Conservation (phyloP, 2,888 invertebrate genomes). For the Pterostichus madidus region DNA sequence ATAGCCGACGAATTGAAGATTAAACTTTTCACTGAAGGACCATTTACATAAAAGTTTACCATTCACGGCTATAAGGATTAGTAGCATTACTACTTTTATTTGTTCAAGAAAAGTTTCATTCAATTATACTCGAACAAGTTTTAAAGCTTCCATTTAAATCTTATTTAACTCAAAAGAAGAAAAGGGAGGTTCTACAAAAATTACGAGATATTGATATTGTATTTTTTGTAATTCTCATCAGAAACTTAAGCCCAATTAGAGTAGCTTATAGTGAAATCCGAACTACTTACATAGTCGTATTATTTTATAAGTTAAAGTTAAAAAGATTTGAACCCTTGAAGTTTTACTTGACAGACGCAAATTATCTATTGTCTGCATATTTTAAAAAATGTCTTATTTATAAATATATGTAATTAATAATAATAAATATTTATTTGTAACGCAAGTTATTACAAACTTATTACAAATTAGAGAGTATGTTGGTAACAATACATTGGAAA, state of each 20-base stretch:
- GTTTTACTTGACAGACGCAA: no score
- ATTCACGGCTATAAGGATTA: conserved; percentile 30
- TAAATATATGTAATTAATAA: no score
- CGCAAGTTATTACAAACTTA: no score
- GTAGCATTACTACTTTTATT: conserved; percentile 44
- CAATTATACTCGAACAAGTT: conserved; percentile 36
- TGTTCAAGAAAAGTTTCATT: conserved; percentile 5
- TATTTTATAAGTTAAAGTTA: conserved; percentile 7
- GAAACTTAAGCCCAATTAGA: no score
- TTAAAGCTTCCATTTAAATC: conserved; percentile 7
- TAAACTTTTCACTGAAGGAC: background rate
- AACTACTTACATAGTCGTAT: no score
- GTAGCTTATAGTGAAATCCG: no score
- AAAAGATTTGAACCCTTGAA: no score
- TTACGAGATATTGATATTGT: no score
- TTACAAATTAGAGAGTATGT: no score
- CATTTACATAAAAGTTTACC: conserved; percentile 17
- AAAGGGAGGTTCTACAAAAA: background rate
- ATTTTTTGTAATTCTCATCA: no score
- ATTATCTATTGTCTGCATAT: background rate
- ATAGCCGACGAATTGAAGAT: conserved; percentile 6
- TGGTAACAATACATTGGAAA: no score
- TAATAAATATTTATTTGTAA: no score
- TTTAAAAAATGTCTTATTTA: conserved; percentile 3
- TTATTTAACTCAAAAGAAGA: conserved; percentile 9